Evolutionary conservation across 1,140 invertebrate genomes (phyloP), one percentile per base, ranked within the genome.

Genomic region (Arctopsyche grandis): DNA sequence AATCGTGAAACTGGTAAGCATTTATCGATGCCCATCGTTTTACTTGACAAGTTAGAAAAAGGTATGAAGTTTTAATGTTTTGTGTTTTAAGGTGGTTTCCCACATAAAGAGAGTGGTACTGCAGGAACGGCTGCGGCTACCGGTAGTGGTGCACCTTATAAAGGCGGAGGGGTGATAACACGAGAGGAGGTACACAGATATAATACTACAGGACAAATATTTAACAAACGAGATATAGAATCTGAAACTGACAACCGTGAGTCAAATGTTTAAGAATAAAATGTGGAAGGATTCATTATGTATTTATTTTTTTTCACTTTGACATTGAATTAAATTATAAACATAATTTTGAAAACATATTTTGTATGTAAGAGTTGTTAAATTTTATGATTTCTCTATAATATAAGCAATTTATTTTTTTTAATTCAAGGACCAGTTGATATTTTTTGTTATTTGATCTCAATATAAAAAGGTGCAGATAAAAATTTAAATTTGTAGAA

Each of bases 61-160:
- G n/a, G 16, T 52, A 52, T 52, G 12, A 46, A 5, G 5, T 5
- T 7, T 7, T 52, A 52, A 14, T 52, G 48, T 12, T 26, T 26
- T 26, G 3, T n/a, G 0, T 66, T 16, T 60, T 60, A 9, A 66
- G 63, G 63, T 26, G 71, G 71, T 26, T 74, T 74, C 26, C 26
- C 71, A 16, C 46, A 74, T 58, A 74, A 74, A 74, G 71, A 74
- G 16, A 58, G 71, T 24, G 22, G 44, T 22, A 74, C 22, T 46
- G 46, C 12, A 24, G 22, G 46, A 9, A 48, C 24, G 5, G 46
- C 22, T 16, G 71, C 14, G 3, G 71, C 71, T 24, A 74, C 71
- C 29, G 71, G 12, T 5, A 74, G 71, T 29, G 71, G 29, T 7
- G 69, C 16, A 46, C 14, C 24, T 9, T 71, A 71, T 38, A 71